These are phyloP conservation scores for Rhyzopertha dominica DNA, from an alignment of 1,140 invertebrate species.

Conservation along the genomic window DNA sequence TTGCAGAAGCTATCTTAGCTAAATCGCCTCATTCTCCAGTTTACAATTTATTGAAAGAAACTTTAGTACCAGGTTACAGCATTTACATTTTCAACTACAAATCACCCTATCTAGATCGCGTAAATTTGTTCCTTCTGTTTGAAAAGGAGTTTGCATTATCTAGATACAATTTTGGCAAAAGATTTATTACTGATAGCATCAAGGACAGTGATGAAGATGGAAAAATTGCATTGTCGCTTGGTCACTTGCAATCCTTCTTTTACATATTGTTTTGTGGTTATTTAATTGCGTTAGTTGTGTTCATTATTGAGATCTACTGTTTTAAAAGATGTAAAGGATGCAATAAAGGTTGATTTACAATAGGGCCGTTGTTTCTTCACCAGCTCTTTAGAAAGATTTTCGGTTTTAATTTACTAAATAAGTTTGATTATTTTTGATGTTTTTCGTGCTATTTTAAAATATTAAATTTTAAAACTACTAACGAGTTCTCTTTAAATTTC, in stretches of 20 bases:
- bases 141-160: constrained; percentile 9
- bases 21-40: constrained; percentile 7
- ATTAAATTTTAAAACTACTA: no score
- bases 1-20: background rate
- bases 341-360: constrained; percentile 1
- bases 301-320: constrained; percentile 1
- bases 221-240: constrained; percentile 7
- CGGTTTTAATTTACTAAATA: no score
- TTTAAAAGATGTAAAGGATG: background rate
- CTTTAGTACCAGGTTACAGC: constrained; percentile 9
- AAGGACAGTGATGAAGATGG: background rate
- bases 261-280: constrained; percentile 10
- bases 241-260: constrained; percentile 12
- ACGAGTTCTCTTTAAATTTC: no score
- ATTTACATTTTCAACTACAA: constrained; percentile 11
- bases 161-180: background rate
- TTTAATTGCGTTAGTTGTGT: background rate
- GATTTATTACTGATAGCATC: background rate
- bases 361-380: constrained; percentile 2
- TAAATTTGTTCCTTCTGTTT: constrained; percentile 7
- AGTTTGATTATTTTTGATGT: background rate
- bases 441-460: no score
- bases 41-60: constrained; percentile 13
- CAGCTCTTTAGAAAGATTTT: no score
- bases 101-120: constrained; percentile 11